Evolutionary conservation across 2,888 invertebrate species (phyloP).

Genomic region (Bursaphelenchus okinawaensis): DNA sequence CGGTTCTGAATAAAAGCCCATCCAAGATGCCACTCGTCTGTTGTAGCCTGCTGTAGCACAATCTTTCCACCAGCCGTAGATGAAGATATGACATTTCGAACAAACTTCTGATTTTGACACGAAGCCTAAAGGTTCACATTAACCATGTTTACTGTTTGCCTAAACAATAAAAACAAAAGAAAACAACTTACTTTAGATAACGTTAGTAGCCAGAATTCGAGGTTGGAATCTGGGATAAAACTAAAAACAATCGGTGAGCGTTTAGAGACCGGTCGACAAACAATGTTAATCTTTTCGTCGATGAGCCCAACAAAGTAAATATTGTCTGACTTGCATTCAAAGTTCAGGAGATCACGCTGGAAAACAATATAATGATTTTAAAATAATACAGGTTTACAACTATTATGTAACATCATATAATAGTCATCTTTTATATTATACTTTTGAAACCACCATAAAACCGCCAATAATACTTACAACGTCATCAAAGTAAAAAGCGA

Average conservation of each 20-base stretch:
- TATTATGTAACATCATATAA: too few species aligned
- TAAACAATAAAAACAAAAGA: background rate
- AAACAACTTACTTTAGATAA: conserved; percentile 33
- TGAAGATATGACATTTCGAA: conserved; percentile 17
- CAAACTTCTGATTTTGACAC: conserved; percentile 24
- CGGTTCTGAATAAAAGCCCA: conserved; percentile 27
- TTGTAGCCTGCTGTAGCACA: conserved; percentile 39
- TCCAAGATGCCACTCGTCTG: conserved; percentile 34
- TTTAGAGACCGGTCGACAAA: conserved; percentile 1
- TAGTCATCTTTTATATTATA: too few species aligned
- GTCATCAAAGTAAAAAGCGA: conserved; percentile 42
- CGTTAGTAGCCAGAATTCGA: conserved; percentile 33
- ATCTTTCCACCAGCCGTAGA: conserved; percentile 38
- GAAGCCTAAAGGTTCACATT: conserved; percentile 26
- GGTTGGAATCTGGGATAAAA: conserved; percentile 35
- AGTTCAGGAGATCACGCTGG: background rate
- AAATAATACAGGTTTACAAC: too few species aligned
- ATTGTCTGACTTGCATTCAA: background rate
- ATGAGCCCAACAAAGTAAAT: conserved; percentile 7
- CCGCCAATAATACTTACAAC: conserved; percentile 23
- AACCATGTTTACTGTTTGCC: background rate
- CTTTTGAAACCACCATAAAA: background rate
- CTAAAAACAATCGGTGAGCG: conserved; percentile 3
- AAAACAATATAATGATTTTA: too few species aligned
- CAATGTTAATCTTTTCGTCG: background rate